phyloP scores from a whole-genome alignment of 2,113 vertebrate species.

The Cynopterus brachyotis region DNA sequence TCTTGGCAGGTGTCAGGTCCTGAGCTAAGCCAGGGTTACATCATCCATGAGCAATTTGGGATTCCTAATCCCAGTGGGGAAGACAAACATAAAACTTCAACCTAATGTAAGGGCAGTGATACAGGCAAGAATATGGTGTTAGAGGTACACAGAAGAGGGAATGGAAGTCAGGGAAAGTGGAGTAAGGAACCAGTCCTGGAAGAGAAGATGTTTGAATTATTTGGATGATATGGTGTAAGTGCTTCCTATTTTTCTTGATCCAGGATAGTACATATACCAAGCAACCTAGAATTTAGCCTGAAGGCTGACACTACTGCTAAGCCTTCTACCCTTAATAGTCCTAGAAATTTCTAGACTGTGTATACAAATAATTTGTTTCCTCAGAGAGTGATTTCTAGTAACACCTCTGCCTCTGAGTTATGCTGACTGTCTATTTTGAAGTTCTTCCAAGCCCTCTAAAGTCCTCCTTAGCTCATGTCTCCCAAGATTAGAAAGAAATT shows the following conservation, averaged over 20 bases:
- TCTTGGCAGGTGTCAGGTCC: background rate
- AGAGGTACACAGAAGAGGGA: background rate
- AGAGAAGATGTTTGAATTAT: background rate
- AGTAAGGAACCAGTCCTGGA: background rate
- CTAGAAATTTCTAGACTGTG: background rate
- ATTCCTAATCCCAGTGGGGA: background rate
- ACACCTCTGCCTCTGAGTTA: background rate
- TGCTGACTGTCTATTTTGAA: background rate
- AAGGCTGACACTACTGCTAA: background rate
- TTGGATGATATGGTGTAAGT: background rate
- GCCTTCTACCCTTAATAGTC: background rate
- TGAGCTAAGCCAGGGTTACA: background rate
- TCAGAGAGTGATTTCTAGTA: background rate
- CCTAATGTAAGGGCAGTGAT: background rate
- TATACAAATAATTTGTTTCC: background rate
- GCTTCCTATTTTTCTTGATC: background rate
- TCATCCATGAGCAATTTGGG: background rate
- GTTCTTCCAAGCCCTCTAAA: background rate
- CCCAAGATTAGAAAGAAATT: background rate
- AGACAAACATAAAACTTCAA: background rate
- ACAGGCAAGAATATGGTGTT: background rate
- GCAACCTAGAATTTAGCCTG: background rate
- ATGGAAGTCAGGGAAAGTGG: background rate
- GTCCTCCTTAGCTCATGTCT: background rate
- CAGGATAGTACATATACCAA: background rate